Base-by-base conservation (phyloP, 1,140 invertebrate genomes). In the Orchesella cincta region DNA sequence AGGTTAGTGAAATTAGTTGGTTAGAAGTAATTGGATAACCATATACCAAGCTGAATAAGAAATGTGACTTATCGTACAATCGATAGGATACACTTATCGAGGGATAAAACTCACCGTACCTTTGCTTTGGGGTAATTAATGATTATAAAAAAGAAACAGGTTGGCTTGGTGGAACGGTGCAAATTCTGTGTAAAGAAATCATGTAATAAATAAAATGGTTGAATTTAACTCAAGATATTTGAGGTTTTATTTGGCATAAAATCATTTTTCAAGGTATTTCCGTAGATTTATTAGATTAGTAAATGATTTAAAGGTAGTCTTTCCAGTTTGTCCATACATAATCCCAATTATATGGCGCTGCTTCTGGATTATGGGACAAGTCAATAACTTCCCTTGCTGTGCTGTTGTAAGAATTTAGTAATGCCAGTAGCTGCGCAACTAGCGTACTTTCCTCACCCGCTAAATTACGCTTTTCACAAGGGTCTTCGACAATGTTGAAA, bases 401-500 rank as follows among this genome's bases (percentile, higher is more conserved):
- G 2, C 33, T 12, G n/a, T 67, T 67, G 31, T 67, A 67, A 2
- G 28, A 29, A 31, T 67, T 33, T 16, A 67, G 5, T 33, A 29
- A 33, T 5, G 2, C 26, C 26, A 67, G 23, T 1, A 29, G 1
- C 23, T 67, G 77, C 2, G 87, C 79, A 0, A 93, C 81, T 18
- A 92, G 86, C 23, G 88, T 83, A 0, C 91, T 90, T 83, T 90
- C 85, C 52, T 91, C 89, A 34, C 83, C 81, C 83, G 87, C 85
- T 16, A 92, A 83, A 81, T 92, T 91, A 34, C 85, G 88, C 23
- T 86, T 87, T 86, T 97, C 95, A 84, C 95, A 97, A 8, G 95
- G 95, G 87, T 97, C 95, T 31, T 87, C 82, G 0, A 86, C 82
- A 28, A 96, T 87, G 83, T 97, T 90, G 83, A 93, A 95, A 0